Base-by-base conservation (phyloP, 2,113 vertebrate species). In the Cochlearius cochlearius region DNA sequence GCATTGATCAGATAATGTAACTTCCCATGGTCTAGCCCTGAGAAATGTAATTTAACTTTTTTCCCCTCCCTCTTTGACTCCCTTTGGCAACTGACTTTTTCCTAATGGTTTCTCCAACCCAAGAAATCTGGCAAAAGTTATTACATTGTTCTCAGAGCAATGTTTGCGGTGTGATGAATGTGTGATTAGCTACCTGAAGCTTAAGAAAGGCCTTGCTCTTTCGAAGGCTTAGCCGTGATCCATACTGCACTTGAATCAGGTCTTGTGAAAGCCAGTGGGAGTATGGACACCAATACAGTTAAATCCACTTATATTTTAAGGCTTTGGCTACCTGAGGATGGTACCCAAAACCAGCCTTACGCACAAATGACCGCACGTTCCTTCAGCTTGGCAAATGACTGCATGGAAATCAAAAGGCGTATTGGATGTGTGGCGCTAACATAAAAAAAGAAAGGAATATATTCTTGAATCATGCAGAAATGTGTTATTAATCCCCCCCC, bases 1-100 rank as follows among this genome's bases (percentile, higher is more conserved):
- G 92, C 88, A 82, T 92, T 97, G 87, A 96, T 97, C 94, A 29
- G 86, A 97, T 94, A 91, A 90, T 66, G 74, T 91, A 82, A 95
- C 49, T 96, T 96, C 94, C 92, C 95, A 76, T 91, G 91, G 94
- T 93, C 80, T 82, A 92, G 58, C 91, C 91, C 77, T 88, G 66
- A 89, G 93, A 95, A 93, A 96, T 76, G 66, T 50, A 72, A 88
- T 91, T 78, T 63, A 91, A 95, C 52, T n/a, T 90, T 60, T 86
- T 89, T 36, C 15, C 25, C 75, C 79, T 90, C 81, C 76, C 64
- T 80, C 34, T 72, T 43, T 68, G 66, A 60, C 64, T 94, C 88
- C 77, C 25, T 84, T 78, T 78, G 89, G 91, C 73, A 89, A 82
- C 79, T 45, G 88, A 82, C 58, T 92, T 92, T 96, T 95, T 95